A percentile compares a stretch with the other conserved stretches of the same genome.
These are phyloP conservation scores for Lucilia sericata DNA, from an alignment of 1,140 invertebrate genomes.

Conservation along the genomic window DNA sequence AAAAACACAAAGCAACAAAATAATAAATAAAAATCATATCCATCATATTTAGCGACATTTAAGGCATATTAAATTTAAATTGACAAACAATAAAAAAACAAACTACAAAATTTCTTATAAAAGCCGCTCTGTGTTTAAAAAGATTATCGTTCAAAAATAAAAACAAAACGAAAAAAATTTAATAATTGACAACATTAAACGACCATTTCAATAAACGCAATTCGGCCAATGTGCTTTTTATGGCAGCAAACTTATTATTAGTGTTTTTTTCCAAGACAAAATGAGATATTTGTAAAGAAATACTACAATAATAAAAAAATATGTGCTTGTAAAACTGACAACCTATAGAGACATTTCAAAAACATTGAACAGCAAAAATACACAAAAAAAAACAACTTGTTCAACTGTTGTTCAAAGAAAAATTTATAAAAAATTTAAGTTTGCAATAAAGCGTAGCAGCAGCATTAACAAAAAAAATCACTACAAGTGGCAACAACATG, in stretches of 20 bases:
- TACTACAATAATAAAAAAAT: neutral
- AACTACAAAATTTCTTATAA: neutral
- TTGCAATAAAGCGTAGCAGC: neutral
- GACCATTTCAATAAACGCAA: neutral
- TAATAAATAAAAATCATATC: too few relatives aligned
- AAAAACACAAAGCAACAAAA: neutral
- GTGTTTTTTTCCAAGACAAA: neutral
- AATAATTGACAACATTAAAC: neutral
- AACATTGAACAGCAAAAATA: too few relatives aligned
- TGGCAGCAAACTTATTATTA: neutral
- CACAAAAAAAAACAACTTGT: too few relatives aligned
- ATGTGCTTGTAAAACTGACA: neutral
- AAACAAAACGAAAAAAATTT: neutral
- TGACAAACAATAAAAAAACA: slow-evolving; percentile 4
- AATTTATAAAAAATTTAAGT: too few relatives aligned
- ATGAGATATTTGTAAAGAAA: neutral
- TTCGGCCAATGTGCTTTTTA: neutral
- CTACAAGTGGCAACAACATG: neutral
- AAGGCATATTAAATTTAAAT: neutral
- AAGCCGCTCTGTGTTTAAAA: too few relatives aligned
- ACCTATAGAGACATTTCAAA: neutral
- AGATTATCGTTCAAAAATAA: too few relatives aligned
- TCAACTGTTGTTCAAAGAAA: too few relatives aligned
- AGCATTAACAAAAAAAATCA: neutral
- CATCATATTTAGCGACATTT: too few relatives aligned